A percentile compares a stretch with the other conserved stretches of the same genome.
Conservation (phyloP, 2,888 invertebrate genomes). For the Andrena trimmerana region DNA sequence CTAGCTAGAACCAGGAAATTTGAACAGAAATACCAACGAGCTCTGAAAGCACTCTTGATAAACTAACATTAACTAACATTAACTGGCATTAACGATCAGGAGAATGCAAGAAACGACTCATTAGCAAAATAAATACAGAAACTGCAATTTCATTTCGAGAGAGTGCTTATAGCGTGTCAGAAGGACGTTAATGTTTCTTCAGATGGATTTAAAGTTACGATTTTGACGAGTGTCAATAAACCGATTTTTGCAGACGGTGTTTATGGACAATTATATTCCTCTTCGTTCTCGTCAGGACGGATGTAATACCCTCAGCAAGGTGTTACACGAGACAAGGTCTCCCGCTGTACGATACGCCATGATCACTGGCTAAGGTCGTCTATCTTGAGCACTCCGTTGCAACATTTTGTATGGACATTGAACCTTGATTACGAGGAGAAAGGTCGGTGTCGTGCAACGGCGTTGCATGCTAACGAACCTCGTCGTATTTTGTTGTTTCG, state of each 20-base stretch:
- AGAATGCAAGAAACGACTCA: no score
- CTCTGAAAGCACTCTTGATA: no score
- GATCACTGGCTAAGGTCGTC: slow-evolving; percentile 53
- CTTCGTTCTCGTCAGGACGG: not conserved
- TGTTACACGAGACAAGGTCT: slow-evolving; percentile 37
- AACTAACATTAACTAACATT: not conserved
- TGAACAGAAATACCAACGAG: not conserved
- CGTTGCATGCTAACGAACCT: slow-evolving; percentile 60
- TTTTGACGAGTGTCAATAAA: not conserved
- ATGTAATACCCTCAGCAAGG: slow-evolving; percentile 26
- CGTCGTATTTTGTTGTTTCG: slow-evolving; percentile 43
- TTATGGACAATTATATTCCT: slow-evolving; percentile 3
- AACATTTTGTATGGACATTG: slow-evolving; percentile 65
- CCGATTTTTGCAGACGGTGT: not conserved
- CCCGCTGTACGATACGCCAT: slow-evolving; percentile 19
- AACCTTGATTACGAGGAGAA: slow-evolving; percentile 62
- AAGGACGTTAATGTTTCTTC: no score
- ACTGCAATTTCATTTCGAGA: not conserved
- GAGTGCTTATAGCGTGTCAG: not conserved
- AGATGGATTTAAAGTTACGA: not conserved
- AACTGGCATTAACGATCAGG: not conserved
- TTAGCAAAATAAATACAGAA: not conserved
- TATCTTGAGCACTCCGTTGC: slow-evolving; percentile 30
- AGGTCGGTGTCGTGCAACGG: slow-evolving; percentile 48
- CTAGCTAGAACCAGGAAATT: not conserved